Percentiles rank a stretch among this genome's conserved stretches.
phyloP scores from a whole-genome alignment of 2,888 invertebrate genomes.

The Romanomermis culicivorax region DNA sequence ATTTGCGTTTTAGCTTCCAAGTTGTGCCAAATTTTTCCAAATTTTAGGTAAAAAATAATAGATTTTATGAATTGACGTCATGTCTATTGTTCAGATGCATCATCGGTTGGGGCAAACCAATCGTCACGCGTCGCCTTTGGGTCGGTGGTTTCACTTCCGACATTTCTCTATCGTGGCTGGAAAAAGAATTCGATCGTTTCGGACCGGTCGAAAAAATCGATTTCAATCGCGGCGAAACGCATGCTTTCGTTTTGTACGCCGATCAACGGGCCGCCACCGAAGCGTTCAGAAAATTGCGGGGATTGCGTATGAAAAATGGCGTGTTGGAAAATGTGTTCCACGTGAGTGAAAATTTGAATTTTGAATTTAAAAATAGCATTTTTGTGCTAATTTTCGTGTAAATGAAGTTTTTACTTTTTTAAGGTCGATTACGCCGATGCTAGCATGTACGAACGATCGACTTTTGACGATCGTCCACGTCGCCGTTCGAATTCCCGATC shows the following conservation, averaged over 20 bases:
- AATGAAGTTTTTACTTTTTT: background rate
- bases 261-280: constrained; percentile 88
- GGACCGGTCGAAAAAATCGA: constrained; percentile 94
- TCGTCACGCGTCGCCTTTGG: constrained; percentile 91
- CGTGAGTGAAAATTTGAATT: background rate
- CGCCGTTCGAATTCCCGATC: background rate
- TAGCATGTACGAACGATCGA: background rate
- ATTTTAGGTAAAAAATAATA: too few species aligned
- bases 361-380: background rate
- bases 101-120: constrained; percentile 95
- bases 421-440: constrained; percentile 1
- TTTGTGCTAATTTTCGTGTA: background rate
- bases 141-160: constrained; percentile 88
- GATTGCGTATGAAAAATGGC: constrained; percentile 25
- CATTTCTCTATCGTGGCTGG: constrained; percentile 75
- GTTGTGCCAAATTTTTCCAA: too few species aligned
- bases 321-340: background rate
- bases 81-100: constrained; percentile 71
- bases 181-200: constrained; percentile 87
- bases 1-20: too few species aligned
- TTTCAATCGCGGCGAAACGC: constrained; percentile 71
- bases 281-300: constrained; percentile 49
- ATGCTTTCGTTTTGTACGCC: constrained; percentile 83
- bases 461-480: background rate
- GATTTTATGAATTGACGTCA: too few species aligned